Percentiles rank a stretch among this genome's conserved stretches.
These are phyloP conservation scores for Trematocara nigrifrons DNA, from an alignment of 2,113 vertebrate genomes.

Conservation along the genomic window DNA sequence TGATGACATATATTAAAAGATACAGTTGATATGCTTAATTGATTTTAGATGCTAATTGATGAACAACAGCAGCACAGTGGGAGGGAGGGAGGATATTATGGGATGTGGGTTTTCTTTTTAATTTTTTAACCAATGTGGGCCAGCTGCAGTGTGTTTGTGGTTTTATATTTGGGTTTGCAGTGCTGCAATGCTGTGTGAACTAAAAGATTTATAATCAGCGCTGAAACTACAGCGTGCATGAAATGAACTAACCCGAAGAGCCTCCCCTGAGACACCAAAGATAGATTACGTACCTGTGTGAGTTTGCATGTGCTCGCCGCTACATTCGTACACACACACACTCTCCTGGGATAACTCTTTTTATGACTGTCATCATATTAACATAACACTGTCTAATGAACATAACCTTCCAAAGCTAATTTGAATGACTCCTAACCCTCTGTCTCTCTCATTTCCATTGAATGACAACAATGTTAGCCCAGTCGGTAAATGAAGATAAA, in stretches of 20 bases:
- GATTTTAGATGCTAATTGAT: conserved; percentile 33
- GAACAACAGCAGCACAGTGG: not conserved
- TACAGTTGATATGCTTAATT: not conserved
- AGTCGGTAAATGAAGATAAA: conserved; percentile 9
- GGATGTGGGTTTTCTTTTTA: not conserved
- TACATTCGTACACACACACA: not conserved
- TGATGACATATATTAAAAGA: conserved; percentile 2
- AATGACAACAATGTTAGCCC: conserved; percentile 6
- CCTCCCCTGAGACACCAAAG: conserved; percentile 3
- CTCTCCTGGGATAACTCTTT: not conserved
- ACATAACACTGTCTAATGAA: conserved; percentile 19
- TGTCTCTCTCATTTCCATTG: conserved; percentile 4
- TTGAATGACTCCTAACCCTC: not conserved
- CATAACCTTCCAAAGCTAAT: conserved; percentile 20
- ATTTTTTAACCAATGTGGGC: not conserved
- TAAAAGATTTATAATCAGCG: not conserved
- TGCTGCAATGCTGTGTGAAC: not conserved
- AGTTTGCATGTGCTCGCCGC: not conserved
- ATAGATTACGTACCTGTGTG: not conserved
- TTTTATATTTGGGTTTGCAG: not conserved
- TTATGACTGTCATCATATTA: conserved; percentile 22
- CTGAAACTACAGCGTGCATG: not conserved
- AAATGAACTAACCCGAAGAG: not conserved
- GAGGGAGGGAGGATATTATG: not conserved
- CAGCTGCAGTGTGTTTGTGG: not conserved